phyloP scores from a whole-genome alignment of 1,140 invertebrate species.

The Gerris buenoi region DNA sequence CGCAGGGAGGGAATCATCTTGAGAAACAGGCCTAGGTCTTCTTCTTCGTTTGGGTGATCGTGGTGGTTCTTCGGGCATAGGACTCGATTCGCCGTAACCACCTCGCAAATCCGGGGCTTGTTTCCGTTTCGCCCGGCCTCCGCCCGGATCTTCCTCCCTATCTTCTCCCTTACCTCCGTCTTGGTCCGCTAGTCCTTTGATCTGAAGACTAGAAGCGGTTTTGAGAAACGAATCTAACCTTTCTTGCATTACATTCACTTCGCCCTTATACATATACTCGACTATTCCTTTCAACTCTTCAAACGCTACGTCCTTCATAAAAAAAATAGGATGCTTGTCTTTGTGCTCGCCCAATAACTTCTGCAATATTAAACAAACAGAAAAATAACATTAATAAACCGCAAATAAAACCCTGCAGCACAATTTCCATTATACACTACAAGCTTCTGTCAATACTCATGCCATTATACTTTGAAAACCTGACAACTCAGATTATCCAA shows the following conservation, averaged over 20 bases:
- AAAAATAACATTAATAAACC: not conserved
- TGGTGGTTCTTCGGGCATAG: not conserved
- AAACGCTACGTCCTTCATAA: constrained; percentile 80
- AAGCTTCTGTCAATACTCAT: no score
- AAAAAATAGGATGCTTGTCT: constrained; percentile 80
- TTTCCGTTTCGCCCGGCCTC: not conserved
- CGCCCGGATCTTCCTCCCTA: not conserved
- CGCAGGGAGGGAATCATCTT: not conserved
- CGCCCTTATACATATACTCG: constrained; percentile 87
- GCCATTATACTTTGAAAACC: no score
- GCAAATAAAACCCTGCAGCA: no score
- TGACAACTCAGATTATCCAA: no score
- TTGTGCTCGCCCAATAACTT: constrained; percentile 66
- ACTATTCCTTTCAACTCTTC: constrained; percentile 80
- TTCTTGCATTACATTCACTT: constrained; percentile 87
- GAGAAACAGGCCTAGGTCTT: not conserved
- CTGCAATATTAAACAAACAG: constrained; percentile 36
- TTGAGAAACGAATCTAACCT: constrained; percentile 77
- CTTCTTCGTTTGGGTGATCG: not conserved
- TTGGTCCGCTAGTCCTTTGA: constrained; percentile 68
- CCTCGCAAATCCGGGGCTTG: not conserved
- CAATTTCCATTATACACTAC: no score
- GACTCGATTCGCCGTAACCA: not conserved
- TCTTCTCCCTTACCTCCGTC: constrained; percentile 14
- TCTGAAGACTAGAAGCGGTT: constrained; percentile 78